Conservation (phyloP, 2,797 vertebrate species). For the Threskiornis aethiopicus region DNA sequence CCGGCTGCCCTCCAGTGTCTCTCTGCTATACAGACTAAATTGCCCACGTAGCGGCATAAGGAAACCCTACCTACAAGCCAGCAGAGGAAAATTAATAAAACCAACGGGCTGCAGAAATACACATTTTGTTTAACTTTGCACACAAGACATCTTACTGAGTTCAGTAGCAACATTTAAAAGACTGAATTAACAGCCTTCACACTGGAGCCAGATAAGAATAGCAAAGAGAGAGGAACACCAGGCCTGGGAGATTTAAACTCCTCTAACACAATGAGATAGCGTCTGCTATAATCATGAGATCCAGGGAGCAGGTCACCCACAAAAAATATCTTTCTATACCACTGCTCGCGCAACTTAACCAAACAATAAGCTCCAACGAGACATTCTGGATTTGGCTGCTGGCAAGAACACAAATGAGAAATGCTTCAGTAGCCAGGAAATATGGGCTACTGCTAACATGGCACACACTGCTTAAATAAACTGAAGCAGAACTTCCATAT, state of each 20-base stretch:
- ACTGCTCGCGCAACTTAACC: not conserved
- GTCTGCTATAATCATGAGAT: not conserved
- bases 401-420: conserved; percentile 35
- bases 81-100: not conserved
- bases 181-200: not conserved
- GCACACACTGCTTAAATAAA: not conserved
- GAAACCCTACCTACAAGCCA: not conserved
- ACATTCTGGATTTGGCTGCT: conserved; percentile 30
- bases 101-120: not conserved
- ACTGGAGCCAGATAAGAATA: not conserved
- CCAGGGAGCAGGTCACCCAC: not conserved
- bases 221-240: not conserved
- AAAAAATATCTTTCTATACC: not conserved
- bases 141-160: rapidly evolving
- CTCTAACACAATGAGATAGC: not conserved
- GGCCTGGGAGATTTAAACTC: not conserved
- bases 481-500: not conserved
- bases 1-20: not conserved
- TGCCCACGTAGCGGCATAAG: not conserved
- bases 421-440: conserved; percentile 15
- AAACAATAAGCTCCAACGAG: not conserved
- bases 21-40: not conserved
- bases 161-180: not conserved
- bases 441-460: not conserved
- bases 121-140: not conserved